Percentiles rank a stretch among this genome's conserved stretches.
Evolutionary conservation across 2,888 invertebrate species (phyloP).

Genomic region (Drosophila leonis): DNA sequence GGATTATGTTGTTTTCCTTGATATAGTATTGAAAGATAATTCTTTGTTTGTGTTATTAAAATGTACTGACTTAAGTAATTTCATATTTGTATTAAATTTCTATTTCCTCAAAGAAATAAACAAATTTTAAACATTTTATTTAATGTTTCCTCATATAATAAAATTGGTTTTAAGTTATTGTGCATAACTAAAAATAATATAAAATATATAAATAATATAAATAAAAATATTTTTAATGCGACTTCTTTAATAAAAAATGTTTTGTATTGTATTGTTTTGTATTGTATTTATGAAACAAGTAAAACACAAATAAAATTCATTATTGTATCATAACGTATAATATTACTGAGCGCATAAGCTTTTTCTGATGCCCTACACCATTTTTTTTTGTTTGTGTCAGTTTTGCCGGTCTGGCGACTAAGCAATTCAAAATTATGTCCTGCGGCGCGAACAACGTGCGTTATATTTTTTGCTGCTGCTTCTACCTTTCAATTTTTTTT

Average conservation of each 20-base stretch:
- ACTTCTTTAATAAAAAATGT: no score
- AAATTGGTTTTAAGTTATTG: no score
- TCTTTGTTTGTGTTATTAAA: no score
- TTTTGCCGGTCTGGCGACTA: slow-evolving; percentile 35
- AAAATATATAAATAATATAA: no score
- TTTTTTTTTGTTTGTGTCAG: slow-evolving; percentile 4
- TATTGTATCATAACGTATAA: background rate
- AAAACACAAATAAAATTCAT: background rate
- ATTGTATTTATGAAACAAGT: no score
- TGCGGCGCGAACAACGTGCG: slow-evolving; percentile 59
- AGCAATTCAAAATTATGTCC: slow-evolving; percentile 76
- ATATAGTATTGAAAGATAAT: no score
- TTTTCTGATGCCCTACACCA: slow-evolving; percentile 23
- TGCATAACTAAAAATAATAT: no score
- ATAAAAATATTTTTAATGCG: no score
- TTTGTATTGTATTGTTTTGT: no score
- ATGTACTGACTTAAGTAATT: no score
- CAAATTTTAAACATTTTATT: no score
- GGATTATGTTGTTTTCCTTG: background rate
- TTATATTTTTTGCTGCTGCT: slow-evolving; percentile 14
- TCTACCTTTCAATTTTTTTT: slow-evolving; percentile 6
- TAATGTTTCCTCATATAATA: no score
- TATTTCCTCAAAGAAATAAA: background rate
- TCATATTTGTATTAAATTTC: background rate
- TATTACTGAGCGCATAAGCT: background rate